Evolutionary conservation across 2,888 invertebrate genomes (phyloP).

Genomic region (Seladonia tumulorum): DNA sequence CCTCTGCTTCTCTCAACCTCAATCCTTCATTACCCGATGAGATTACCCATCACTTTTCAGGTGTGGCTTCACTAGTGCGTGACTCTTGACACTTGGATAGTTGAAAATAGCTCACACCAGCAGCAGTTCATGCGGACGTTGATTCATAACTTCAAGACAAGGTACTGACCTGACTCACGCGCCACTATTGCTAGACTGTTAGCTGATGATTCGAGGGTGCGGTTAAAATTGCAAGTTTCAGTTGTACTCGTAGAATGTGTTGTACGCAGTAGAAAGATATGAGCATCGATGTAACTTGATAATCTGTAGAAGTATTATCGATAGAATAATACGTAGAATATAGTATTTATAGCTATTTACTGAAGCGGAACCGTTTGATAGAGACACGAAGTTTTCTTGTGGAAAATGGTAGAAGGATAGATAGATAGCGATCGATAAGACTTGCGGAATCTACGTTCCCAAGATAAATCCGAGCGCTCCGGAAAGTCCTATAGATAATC

Average conservation of each 20-base stretch:
- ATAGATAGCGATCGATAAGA: background rate
- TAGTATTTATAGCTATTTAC: background rate
- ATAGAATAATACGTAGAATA: background rate
- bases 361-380: background rate
- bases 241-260: background rate
- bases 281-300: background rate
- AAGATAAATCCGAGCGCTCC: conserved; percentile 21
- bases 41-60: background rate
- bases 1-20: background rate
- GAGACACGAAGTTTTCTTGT: background rate
- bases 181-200: background rate
- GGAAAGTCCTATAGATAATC: conserved; percentile 26
- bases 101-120: background rate
- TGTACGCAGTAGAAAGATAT: background rate
- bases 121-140: background rate
- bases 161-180: background rate
- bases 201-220: background rate
- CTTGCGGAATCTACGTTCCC: background rate
- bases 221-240: background rate
- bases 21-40: background rate
- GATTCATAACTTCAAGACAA: background rate
- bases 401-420: background rate
- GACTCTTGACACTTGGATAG: background rate
- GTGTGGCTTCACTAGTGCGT: background rate
- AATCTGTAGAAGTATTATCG: background rate